These are phyloP conservation scores for Metridium senile DNA, from an alignment of 92 coral and sea anemone species.

Conservation along the genomic window DNA sequence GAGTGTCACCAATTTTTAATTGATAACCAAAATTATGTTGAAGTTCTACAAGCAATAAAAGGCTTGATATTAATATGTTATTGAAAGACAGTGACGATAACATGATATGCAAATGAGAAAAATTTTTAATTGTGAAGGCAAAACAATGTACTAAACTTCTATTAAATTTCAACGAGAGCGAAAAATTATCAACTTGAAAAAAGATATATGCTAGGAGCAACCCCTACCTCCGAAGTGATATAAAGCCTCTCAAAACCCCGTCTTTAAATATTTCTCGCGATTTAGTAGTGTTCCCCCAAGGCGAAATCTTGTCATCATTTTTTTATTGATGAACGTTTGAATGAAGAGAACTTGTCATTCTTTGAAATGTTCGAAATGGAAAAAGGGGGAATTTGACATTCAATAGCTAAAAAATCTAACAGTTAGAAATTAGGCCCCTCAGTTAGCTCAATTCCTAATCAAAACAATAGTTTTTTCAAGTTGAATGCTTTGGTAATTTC, in stretches of 20 bases:
- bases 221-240: constrained; percentile 31
- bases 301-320: neutral
- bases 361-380: no score
- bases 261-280: neutral
- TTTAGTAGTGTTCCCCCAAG: neutral
- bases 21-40: neutral
- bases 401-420: neutral
- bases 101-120: constrained; percentile 69
- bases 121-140: constrained; percentile 1
- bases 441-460: neutral
- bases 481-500: constrained; percentile 11
- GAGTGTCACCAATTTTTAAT: no score
- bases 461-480: neutral
- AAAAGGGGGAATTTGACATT: neutral
- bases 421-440: neutral
- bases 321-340: constrained; percentile 8
- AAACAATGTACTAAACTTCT: constrained; percentile 20
- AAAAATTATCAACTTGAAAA: neutral
- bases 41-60: neutral
- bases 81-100: neutral
- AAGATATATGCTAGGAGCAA: constrained; percentile 9
- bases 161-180: neutral
- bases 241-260: neutral
- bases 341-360: neutral
- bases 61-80: constrained; percentile 4